Evolutionary conservation across 1,140 invertebrate species (phyloP), one percentile per base, ranked within the genome.

Genomic region (Diabrotica virgifera): DNA sequence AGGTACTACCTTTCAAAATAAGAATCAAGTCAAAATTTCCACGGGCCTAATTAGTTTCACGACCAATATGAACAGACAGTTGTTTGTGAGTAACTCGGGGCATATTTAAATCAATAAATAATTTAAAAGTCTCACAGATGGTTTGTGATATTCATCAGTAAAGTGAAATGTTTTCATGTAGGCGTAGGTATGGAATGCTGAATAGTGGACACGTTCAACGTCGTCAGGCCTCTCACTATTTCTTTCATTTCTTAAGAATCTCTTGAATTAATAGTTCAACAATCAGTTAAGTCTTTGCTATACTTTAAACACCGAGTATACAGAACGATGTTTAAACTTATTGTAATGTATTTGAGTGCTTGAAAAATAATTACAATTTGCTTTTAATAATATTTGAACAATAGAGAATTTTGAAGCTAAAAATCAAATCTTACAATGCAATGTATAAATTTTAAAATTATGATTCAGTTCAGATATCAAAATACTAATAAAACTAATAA

Each of bases 121-220:
- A 46, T 46, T 46, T 46, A 46, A 46, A 46, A 46, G 40, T 13
- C n/a, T 5, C 53, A 36, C 53, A 55, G 53, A 55, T 55, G 53
- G 53, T 55, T 55, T 55, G 13, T 55, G 53, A 55, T 55, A 55
- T 55, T 55, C 53, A 55, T 55, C 53, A 55, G 35, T 55, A 24
- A 55, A 24, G 53, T 55, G 53, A 55, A 55, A 55, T 55, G 53
- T 36, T 24, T 24, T 24, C 10, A 5, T 14, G 53, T 55, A 36
- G 53, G 53, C 53, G 53, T 55, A 6, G 12, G 8, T 14, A 24
- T 55, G 53, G 53, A 55, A 55, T 55, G 13, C 53, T 46, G 8
- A n/a, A 46, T 46, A n/a, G 40, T 36, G 6, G 13, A 13, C 52
- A 55, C 6, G 13, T 36, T 55, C 10, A 55, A 24, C 53, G 53